phyloP scores from a whole-genome alignment of 2,888 invertebrate genomes.

The Hipparchia sbordonii region DNA sequence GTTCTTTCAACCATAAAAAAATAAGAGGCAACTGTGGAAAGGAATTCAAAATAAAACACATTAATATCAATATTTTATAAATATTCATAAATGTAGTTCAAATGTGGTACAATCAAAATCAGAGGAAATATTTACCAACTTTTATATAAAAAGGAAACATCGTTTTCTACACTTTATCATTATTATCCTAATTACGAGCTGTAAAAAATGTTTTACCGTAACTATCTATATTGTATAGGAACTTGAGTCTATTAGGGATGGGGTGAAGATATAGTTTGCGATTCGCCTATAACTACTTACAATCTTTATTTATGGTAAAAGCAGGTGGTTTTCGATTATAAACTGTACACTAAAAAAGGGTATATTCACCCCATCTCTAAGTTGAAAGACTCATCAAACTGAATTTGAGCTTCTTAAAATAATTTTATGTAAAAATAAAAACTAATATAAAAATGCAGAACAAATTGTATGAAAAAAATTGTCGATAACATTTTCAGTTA shows the following conservation, averaged over 20 bases:
- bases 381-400: slow-evolving; percentile 45
- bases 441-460: slow-evolving; percentile 49
- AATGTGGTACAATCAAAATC: slow-evolving; percentile 82
- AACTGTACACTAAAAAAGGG: slow-evolving; percentile 37
- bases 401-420: slow-evolving; percentile 52
- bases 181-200: slow-evolving; percentile 57
- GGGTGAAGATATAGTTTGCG: slow-evolving; percentile 48
- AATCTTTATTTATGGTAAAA: slow-evolving; percentile 36
- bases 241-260: slow-evolving; percentile 64
- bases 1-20: no score
- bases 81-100: slow-evolving; percentile 82
- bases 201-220: slow-evolving; percentile 61
- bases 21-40: not conserved
- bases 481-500: not conserved
- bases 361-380: slow-evolving; percentile 58
- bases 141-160: slow-evolving; percentile 80
- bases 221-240: slow-evolving; percentile 68
- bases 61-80: slow-evolving; percentile 79
- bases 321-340: slow-evolving; percentile 37
- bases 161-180: slow-evolving; percentile 82
- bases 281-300: slow-evolving; percentile 33
- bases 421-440: slow-evolving; percentile 48
- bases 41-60: slow-evolving; percentile 62
- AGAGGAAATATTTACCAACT: slow-evolving; percentile 79
- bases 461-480: slow-evolving; percentile 37